Base-by-base conservation (phyloP, 2,888 invertebrate genomes). In the Malthinus seriepunctatus region DNA sequence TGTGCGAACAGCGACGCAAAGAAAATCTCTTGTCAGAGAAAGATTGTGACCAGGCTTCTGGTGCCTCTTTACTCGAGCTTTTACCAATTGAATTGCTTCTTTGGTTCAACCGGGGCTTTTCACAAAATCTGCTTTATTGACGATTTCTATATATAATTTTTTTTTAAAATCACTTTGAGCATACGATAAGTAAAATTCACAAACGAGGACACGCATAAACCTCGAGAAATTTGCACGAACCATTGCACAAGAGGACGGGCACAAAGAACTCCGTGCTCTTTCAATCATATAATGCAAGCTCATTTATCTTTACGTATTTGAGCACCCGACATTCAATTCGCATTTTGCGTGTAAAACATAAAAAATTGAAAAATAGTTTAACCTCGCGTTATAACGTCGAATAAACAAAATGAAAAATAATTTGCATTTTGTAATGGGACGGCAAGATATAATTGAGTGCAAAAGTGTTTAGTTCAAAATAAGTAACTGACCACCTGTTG, bases 81-180 rank as follows among this genome's bases (percentile, higher is more conserved):
- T 68, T 67, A 67, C 71, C 73, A 71, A 76, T 76, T 75, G 74
- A 74, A 75, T 75, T 71, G 72, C 70, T 71, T 64, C 67, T 52
- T 56, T 54, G 61, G 59, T 58, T 63, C 61, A 56, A 56, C 50
- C 32, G 47, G 51, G 51, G 59, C 61, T 63, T 63, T 63, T 61
- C 61, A 51, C 47, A 14, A 50, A 59, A 59, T 56, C 55, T 59
- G 59, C 62, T 62, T 59, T 59, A 56, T 52, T 59, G 58, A 59
- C 54, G 59, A 50, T 56, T 42, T 56, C 59, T 56, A 56, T 63
- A 63, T 59, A 63, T 61, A 61, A 63, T 63, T 61, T 63, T 63
- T n/a, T 23, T 61, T 56, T 48, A 58, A 61, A 61, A 59, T 58
- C 53, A 61, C 60, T 59, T 59, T 59, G 54, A 55, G 46, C 59